These are phyloP conservation scores for Podarcis muralis DNA, from an alignment of 2,113 vertebrate genomes.

Conservation along the genomic window DNA sequence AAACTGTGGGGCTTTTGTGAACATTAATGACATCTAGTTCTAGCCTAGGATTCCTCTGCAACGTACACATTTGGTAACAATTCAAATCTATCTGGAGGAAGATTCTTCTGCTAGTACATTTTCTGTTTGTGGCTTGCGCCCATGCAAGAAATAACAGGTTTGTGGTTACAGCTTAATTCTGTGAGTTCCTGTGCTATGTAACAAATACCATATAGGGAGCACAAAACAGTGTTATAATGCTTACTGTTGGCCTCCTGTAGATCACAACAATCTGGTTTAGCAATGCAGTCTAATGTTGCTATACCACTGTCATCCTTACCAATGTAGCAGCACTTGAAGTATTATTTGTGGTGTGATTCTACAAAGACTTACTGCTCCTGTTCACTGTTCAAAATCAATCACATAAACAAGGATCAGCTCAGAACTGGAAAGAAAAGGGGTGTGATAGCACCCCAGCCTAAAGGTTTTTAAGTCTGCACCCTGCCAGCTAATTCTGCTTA, in stretches of 20 bases:
- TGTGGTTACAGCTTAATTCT: background rate
- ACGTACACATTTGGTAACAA: background rate
- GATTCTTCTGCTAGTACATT: background rate
- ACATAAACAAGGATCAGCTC: background rate
- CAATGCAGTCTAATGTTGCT: background rate
- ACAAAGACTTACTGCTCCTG: too few species aligned
- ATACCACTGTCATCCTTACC: background rate
- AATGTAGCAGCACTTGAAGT: background rate
- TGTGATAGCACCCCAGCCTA: background rate
- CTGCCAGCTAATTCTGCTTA: background rate
- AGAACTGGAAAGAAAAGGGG: background rate
- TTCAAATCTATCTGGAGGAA: background rate
- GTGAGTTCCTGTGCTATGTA: background rate
- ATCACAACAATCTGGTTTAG: background rate
- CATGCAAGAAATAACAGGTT: background rate
- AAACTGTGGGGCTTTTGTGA: background rate
- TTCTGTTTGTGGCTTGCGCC: background rate
- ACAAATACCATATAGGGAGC: background rate
- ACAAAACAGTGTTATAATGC: background rate
- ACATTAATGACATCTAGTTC: background rate
- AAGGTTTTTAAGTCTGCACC: background rate
- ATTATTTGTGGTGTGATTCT: too few species aligned
- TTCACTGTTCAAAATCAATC: too few species aligned
- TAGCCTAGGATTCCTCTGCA: background rate
- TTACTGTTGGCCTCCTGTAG: background rate